These are phyloP conservation scores for Acanthosoma haemorrhoidale DNA, from an alignment of 2,888 invertebrate genomes.

Conservation along the genomic window DNA sequence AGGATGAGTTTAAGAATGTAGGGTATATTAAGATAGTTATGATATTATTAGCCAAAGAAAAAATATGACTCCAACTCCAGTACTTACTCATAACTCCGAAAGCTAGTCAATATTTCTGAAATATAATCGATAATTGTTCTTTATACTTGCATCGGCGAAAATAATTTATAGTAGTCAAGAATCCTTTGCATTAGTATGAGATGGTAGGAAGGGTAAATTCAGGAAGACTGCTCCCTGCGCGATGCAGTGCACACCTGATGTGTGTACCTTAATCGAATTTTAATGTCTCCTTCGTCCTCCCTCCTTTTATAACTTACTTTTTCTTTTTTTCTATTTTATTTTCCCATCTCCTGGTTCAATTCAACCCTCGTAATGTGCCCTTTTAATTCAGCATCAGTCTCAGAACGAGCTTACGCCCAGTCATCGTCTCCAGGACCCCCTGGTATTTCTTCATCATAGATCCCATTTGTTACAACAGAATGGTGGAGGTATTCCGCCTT, in stretches of 20 bases:
- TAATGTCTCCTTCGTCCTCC: background rate
- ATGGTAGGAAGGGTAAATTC: background rate
- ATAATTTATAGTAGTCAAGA: background rate
- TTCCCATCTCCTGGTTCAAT: background rate
- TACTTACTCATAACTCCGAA: too few species aligned
- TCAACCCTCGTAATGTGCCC: slow-evolving; percentile 7
- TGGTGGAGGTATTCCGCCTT: background rate
- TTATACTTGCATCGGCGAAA: too few species aligned
- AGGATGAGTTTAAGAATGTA: too few species aligned
- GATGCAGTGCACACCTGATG: background rate
- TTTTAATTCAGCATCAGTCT: slow-evolving; percentile 15
- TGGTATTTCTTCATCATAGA: background rate
- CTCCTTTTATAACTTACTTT: background rate
- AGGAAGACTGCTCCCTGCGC: background rate
- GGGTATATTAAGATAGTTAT: too few species aligned
- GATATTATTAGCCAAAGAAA: too few species aligned
- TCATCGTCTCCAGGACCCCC: background rate
- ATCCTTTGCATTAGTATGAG: background rate
- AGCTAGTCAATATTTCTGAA: too few species aligned
- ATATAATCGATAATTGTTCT: too few species aligned
- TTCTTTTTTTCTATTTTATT: background rate
- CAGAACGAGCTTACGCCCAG: background rate
- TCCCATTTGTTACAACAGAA: background rate
- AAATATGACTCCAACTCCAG: too few species aligned
- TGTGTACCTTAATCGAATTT: slow-evolving; percentile 12